Evolutionary conservation across 2,888 invertebrate species (phyloP), one percentile per base, ranked within the genome.

Genomic region (Nemotelus pantherinus): DNA sequence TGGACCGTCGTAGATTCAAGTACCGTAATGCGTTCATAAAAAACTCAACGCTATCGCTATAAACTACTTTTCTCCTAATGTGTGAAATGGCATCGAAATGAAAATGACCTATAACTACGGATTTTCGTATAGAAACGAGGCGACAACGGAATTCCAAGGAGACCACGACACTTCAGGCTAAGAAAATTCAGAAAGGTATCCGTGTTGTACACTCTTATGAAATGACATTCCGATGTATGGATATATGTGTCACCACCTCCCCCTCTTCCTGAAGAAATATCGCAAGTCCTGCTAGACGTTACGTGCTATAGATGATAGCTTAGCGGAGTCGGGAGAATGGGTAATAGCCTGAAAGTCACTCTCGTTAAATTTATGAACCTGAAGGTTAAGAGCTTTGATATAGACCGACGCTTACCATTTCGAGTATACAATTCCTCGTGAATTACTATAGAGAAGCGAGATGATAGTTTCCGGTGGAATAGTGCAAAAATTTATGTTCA

Each of bases 11-110:
- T 25, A 70, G 70, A 53, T 70, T 70, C 55, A 41, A n/a, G 70
- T 4, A 55, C 53, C n/a, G 70, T 70, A 55, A 70, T 70, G 47
- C 55, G 55, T 6, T 55, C 70, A 70, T 70, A 70, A 70, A 70
- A 67, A 70, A 70, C 25, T 70, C 53, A 43, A 41, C 55, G 70
- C 53, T 70, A 41, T 70, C 50, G 70, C 70, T 70, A 70, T 70
- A 70, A 70, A 70, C 53, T 55, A 70, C 70, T 70, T 70, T 70
- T 70, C 70, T 55, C 43, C 53, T 70, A 70, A 70, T 70, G 79
- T 79, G 77, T 77, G 77, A 77, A 77, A 77, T 79, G 76, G 76
- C 77, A 77, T 60, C 70, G 77, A 79, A 79, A 71, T 77, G 79
- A 75, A 77, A 79, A 77, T 77, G 76, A 77, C 74, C 63, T 77